Conservation (phyloP, 2,888 invertebrate species). For the Leistus spinibarbis region DNA sequence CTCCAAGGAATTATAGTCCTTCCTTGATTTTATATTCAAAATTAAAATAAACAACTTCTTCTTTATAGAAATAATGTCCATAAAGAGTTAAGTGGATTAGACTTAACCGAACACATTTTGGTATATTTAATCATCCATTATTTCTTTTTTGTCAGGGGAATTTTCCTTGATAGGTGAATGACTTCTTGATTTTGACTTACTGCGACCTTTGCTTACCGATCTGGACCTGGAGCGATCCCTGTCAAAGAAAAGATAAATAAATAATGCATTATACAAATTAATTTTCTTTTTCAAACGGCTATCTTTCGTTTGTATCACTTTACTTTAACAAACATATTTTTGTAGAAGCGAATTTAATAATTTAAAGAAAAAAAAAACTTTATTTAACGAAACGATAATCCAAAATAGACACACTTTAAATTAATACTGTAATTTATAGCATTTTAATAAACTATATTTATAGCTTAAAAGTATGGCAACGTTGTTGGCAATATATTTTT, state of each 20-base stretch:
- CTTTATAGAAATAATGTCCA: background rate
- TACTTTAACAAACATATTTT: no score
- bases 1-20: slow-evolving; percentile 22
- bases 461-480: no score
- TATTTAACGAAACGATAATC: no score
- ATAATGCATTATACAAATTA: background rate
- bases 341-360: no score
- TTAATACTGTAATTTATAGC: no score
- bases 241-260: slow-evolving; percentile 42
- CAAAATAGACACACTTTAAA: no score
- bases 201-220: slow-evolving; percentile 65
- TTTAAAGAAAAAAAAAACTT: no score
- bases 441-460: no score
- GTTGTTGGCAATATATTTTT: no score
- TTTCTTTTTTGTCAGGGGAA: slow-evolving; percentile 47
- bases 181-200: slow-evolving; percentile 58
- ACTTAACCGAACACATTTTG: slow-evolving; percentile 12
- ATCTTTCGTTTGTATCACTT: no score
- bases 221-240: slow-evolving; percentile 72
- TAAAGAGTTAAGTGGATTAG: background rate
- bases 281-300: no score
- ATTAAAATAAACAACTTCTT: slow-evolving; percentile 1
- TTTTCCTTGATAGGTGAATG: slow-evolving; percentile 50
- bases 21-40: slow-evolving; percentile 14
- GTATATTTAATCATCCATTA: slow-evolving; percentile 30